Evolutionary conservation across 2,797 vertebrate species (phyloP).

Genomic region (Argentina silus): DNA sequence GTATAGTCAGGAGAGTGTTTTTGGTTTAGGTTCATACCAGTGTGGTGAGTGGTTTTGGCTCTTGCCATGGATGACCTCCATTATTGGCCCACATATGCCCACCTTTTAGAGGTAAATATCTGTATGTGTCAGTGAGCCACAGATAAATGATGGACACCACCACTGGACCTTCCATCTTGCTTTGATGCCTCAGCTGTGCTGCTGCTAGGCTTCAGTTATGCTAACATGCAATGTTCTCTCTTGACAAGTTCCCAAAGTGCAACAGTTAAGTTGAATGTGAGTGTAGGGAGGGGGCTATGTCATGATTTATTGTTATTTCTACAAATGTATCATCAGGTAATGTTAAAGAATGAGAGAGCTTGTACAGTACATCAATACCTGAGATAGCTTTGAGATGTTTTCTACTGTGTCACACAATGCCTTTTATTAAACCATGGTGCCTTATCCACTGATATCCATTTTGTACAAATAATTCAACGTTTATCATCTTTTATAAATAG

Average conservation of each 20-base stretch:
- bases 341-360: background rate
- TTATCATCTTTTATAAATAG: slow-evolving; percentile 18
- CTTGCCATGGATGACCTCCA: background rate
- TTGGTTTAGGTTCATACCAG: slow-evolving; percentile 13
- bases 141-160: background rate
- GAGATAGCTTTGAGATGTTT: background rate
- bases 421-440: slow-evolving; percentile 19
- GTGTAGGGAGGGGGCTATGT: background rate
- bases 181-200: background rate
- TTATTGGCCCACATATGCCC: background rate
- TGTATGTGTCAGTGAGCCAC: background rate
- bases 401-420: background rate
- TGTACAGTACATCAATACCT: slow-evolving; percentile 32
- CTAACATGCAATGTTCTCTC: background rate
- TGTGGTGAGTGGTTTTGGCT: slow-evolving; percentile 16
- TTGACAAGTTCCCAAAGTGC: background rate
- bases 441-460: slow-evolving; percentile 58
- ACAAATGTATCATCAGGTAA: background rate
- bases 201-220: background rate
- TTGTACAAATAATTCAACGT: slow-evolving; percentile 62
- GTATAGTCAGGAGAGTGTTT: slow-evolving; percentile 9
- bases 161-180: background rate
- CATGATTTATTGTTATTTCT: slow-evolving; percentile 18
- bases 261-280: background rate
- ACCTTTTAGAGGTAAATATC: background rate